phyloP scores from a whole-genome alignment of 64 coral and sea anemone species.

The Montipora sp. region DNA sequence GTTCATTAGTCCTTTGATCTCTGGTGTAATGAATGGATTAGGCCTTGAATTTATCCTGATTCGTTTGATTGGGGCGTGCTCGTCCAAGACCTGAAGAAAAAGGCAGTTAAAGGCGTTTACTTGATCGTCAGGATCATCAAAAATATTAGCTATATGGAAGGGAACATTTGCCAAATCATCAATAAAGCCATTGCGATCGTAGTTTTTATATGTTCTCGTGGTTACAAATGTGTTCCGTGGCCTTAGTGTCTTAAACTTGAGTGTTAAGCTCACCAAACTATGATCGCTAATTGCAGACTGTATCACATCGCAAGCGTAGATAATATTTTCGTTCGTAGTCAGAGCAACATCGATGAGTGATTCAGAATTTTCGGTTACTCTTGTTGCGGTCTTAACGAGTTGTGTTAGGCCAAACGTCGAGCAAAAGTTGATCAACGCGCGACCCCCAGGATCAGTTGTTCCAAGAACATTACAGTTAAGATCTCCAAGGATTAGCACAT shows the following conservation, averaged over 20 bases:
- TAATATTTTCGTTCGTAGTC: slow-evolving; percentile 33
- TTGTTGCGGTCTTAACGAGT: slow-evolving; percentile 4
- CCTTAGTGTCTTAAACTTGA: slow-evolving; percentile 65
- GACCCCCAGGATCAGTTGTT: slow-evolving; percentile 21
- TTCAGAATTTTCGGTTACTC: not conserved
- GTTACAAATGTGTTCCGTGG: slow-evolving; percentile 49
- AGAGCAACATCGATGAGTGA: slow-evolving; percentile 27
- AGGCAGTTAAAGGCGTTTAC: slow-evolving; percentile 63
- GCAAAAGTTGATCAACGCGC: slow-evolving; percentile 20
- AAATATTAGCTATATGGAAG: slow-evolving; percentile 52
- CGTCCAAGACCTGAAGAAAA: slow-evolving; percentile 46
- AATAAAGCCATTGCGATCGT: slow-evolving; percentile 37
- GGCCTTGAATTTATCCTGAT: slow-evolving; percentile 66
- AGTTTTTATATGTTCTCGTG: slow-evolving; percentile 75
- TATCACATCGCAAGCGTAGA: slow-evolving; percentile 12
- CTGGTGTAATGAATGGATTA: slow-evolving; percentile 34
- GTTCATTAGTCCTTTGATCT: slow-evolving; percentile 63
- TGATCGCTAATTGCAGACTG: slow-evolving; percentile 52
- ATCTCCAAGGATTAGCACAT: too few relatives aligned
- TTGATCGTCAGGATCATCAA: slow-evolving; percentile 62
- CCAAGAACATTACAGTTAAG: slow-evolving; percentile 36
- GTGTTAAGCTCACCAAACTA: slow-evolving; percentile 43
- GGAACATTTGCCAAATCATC: slow-evolving; percentile 57
- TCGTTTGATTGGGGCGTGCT: slow-evolving; percentile 64
- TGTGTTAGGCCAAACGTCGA: slow-evolving; percentile 11